Evolutionary conservation across 2,797 vertebrate species (phyloP).

Genomic region (Manis crassicaudata): DNA sequence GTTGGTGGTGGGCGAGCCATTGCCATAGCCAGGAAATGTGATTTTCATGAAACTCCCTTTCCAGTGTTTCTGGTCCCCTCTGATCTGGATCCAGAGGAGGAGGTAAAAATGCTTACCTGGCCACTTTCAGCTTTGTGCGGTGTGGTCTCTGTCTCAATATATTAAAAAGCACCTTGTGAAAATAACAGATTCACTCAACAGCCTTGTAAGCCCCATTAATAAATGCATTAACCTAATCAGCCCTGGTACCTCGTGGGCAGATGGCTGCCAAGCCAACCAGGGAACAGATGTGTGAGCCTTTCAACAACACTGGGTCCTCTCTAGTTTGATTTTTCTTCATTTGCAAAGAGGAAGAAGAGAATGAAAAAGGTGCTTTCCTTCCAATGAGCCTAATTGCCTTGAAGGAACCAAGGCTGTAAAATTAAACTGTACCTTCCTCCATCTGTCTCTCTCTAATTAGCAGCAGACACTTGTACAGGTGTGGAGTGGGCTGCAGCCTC

Average conservation of each 20-base stretch:
- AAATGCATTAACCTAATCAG: conserved; percentile 77
- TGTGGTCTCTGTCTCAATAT: conserved; percentile 12
- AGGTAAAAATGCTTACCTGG: background rate
- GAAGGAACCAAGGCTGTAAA: conserved; percentile 74
- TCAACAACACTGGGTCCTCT: conserved; percentile 40
- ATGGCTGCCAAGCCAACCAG: conserved; percentile 61
- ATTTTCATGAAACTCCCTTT: background rate
- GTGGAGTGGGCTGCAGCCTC: conserved; percentile 12
- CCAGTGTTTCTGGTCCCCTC: background rate
- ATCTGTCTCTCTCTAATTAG: conserved; percentile 76
- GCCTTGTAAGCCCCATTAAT: conserved; percentile 63
- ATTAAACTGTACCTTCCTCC: conserved; percentile 68
- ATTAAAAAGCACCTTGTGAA: conserved; percentile 35
- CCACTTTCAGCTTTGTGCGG: background rate
- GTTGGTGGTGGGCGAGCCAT: background rate
- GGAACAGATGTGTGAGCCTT: conserved; percentile 64
- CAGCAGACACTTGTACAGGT: conserved; percentile 76
- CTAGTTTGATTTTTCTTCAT: conserved; percentile 73
- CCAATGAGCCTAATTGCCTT: conserved; percentile 74
- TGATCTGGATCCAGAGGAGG: background rate
- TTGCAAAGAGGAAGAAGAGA: conserved; percentile 62
- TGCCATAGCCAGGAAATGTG: background rate
- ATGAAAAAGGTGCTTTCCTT: conserved; percentile 74
- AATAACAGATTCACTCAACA: conserved; percentile 41
- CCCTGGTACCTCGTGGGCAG: conserved; percentile 38